These are phyloP conservation scores for Embiotoca jacksoni DNA, from an alignment of 2,113 vertebrate genomes.

Conservation along the genomic window DNA sequence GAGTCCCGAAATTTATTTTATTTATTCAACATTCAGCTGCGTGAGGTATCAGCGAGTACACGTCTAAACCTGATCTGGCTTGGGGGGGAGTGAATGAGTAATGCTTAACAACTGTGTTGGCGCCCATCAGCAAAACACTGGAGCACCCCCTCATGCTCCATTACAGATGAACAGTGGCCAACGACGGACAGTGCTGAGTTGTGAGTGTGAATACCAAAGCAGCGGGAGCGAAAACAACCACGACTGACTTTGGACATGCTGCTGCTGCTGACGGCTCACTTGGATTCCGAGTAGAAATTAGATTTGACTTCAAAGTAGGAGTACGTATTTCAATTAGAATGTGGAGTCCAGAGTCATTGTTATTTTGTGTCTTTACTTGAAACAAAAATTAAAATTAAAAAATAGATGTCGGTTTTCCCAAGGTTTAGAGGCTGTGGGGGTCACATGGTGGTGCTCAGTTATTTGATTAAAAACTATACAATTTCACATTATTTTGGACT, in stretches of 20 bases:
- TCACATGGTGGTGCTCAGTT: too few relatives aligned
- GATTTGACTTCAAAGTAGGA: too few relatives aligned
- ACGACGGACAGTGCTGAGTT: slow-evolving; percentile 17
- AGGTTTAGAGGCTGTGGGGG: too few relatives aligned
- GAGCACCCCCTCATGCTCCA: slow-evolving; percentile 44
- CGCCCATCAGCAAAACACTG: slow-evolving; percentile 44
- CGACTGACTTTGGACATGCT: slow-evolving; percentile 16
- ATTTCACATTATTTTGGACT: too few relatives aligned
- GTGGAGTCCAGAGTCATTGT: too few relatives aligned
- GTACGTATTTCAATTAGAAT: too few relatives aligned
- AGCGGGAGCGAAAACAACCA: slow-evolving; percentile 28
- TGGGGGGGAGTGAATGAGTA: slow-evolving; percentile 26
- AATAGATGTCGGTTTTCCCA: too few relatives aligned
- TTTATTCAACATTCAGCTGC: slow-evolving; percentile 24
- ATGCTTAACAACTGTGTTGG: slow-evolving; percentile 41
- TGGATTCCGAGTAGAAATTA: too few relatives aligned
- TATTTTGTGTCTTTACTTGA: too few relatives aligned
- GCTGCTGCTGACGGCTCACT: background rate
- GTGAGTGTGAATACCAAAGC: slow-evolving; percentile 35
- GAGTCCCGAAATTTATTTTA: slow-evolving; percentile 29
- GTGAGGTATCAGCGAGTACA: slow-evolving; percentile 15
- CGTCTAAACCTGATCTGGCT: slow-evolving; percentile 34
- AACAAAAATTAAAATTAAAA: too few relatives aligned
- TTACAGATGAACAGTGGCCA: slow-evolving; percentile 60
- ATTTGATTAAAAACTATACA: too few relatives aligned